phyloP scores from a whole-genome alignment of 2,113 vertebrate genomes.

The Pleuronectes platessa region DNA sequence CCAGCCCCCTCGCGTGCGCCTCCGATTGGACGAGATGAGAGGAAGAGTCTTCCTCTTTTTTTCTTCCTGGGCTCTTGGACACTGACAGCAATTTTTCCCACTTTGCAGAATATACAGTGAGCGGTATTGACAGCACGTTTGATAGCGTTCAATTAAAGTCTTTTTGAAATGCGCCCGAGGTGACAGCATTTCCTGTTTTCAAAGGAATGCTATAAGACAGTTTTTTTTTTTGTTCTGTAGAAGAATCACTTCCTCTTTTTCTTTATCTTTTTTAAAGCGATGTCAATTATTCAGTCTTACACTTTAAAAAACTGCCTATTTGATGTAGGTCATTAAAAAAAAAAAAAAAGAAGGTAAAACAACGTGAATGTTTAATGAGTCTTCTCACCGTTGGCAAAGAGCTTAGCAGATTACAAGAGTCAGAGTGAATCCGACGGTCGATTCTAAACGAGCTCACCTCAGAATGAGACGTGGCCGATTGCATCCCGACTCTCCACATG shows the following conservation, averaged over 20 bases:
- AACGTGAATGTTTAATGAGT: constrained; percentile 40
- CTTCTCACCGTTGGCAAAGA: constrained; percentile 8
- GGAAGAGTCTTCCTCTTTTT: constrained; percentile 12
- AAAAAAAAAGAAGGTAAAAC: constrained; percentile 31
- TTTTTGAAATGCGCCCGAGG: constrained; percentile 41
- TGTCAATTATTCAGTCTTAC: constrained; percentile 42
- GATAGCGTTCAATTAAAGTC: constrained; percentile 64
- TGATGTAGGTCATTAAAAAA: constrained; percentile 47
- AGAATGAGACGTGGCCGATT: constrained; percentile 15
- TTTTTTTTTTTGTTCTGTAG: constrained; percentile 37
- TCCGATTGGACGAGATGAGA: constrained; percentile 55
- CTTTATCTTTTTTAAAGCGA: background rate
- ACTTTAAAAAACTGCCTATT: constrained; percentile 31
- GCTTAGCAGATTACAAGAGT: constrained; percentile 15
- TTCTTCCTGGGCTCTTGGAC: constrained; percentile 47
- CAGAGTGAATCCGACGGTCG: background rate
- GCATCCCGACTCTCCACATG: constrained; percentile 3
- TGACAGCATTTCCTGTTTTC: constrained; percentile 45
- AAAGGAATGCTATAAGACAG: constrained; percentile 10
- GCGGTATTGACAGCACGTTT: constrained; percentile 62
- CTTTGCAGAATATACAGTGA: constrained; percentile 53
- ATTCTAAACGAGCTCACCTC: constrained; percentile 11
- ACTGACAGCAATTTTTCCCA: constrained; percentile 47
- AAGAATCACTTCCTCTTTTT: constrained; percentile 33
- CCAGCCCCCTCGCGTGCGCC: constrained; percentile 38